phyloP scores from a whole-genome alignment of 2,888 invertebrate species.

The Macrosiphum euphorbiae region DNA sequence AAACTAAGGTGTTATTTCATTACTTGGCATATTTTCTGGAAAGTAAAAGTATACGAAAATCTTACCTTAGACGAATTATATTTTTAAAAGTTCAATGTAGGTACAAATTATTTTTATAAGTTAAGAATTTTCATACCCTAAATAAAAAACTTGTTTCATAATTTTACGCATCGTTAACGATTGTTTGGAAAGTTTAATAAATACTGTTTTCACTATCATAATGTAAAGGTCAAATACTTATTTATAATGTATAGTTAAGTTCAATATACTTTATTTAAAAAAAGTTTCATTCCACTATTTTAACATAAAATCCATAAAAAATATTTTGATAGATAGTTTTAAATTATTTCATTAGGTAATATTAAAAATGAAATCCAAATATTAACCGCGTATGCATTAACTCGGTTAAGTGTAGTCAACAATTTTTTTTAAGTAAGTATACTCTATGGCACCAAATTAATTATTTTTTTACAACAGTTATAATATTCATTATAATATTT shows the following conservation, averaged over 20 bases:
- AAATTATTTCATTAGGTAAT: not conserved
- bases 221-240: constrained; percentile 8
- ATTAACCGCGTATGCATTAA: not conserved
- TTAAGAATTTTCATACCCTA: not conserved
- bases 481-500: not conserved
- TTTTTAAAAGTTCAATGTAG: not conserved
- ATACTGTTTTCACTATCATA: not conserved
- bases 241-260: not conserved
- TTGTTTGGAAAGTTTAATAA: constrained; percentile 30
- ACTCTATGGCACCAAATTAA: not conserved
- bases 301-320: not conserved
- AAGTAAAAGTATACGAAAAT: not conserved
- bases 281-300: not conserved
- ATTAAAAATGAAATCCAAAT: not conserved
- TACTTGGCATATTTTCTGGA: not conserved
- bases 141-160: constrained; percentile 30
- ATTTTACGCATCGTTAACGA: constrained; percentile 45
- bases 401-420: not conserved
- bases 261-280: not conserved
- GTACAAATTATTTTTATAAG: not conserved
- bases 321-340: not conserved
- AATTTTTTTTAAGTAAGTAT: not conserved
- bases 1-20: not conserved
- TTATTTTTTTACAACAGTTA: not conserved
- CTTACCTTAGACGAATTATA: not conserved